Conservation (phyloP, 2,797 vertebrate species). For the Brachyrhaphis roseni region DNA sequence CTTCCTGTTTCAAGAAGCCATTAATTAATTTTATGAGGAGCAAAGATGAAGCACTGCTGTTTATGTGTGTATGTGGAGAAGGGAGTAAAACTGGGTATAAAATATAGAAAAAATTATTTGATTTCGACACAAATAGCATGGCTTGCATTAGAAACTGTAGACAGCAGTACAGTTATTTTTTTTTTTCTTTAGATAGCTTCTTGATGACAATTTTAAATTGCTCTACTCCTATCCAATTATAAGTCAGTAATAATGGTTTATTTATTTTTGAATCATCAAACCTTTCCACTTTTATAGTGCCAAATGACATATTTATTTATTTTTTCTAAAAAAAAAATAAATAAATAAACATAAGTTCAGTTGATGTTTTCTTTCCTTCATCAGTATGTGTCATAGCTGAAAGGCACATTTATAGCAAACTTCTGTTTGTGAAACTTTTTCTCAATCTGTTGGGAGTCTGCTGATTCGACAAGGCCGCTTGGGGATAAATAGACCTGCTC, state of each 20-base stretch:
- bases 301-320: not conserved
- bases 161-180: not conserved
- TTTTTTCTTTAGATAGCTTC: not conserved
- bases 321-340: not conserved
- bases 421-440: slow-evolving; percentile 29
- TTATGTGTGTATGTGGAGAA: not conserved
- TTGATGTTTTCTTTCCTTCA: not conserved
- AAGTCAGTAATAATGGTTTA: not conserved
- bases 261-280: not conserved
- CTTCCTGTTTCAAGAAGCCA: not conserved
- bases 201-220: not conserved
- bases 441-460: slow-evolving; percentile 34
- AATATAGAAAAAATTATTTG: not conserved
- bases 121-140: not conserved
- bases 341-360: not conserved
- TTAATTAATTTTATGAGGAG: not conserved
- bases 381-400: slow-evolving; percentile 35
- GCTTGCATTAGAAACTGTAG: not conserved
- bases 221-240: not conserved
- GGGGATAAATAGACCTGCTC: slow-evolving; percentile 39
- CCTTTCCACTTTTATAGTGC: not conserved
- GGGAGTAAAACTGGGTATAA: not conserved
- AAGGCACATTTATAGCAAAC: slow-evolving; percentile 6
- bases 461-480: slow-evolving; percentile 24
- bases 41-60: not conserved